Percentiles rank a stretch among this genome's conserved stretches.
Evolutionary conservation across 2,113 vertebrate genomes (phyloP).

Genomic region (Muntiacus muntjak): DNA sequence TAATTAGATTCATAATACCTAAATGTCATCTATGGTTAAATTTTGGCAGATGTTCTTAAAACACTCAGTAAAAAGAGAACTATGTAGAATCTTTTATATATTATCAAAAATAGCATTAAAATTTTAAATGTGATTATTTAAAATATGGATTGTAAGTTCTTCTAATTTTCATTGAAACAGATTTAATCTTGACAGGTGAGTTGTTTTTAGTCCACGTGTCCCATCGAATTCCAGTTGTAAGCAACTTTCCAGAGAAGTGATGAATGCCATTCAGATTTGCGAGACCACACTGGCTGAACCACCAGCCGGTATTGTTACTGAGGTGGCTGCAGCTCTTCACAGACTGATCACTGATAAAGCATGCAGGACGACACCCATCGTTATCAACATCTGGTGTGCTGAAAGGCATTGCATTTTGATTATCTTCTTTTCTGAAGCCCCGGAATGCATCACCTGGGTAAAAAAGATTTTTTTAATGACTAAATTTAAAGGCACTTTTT

Average conservation of each 20-base stretch:
- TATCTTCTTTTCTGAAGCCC: conserved; percentile 88
- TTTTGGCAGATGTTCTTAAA: neutral
- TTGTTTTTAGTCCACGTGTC: conserved; percentile 88
- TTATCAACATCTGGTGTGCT: conserved; percentile 92
- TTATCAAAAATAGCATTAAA: conserved; percentile 33
- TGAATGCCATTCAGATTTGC: conserved; percentile 91
- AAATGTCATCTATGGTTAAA: neutral
- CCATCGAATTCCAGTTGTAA: conserved; percentile 85
- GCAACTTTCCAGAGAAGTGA: conserved; percentile 78
- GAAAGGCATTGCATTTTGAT: conserved; percentile 91
- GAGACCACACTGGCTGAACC: conserved; percentile 91
- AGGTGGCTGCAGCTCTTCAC: conserved; percentile 89
- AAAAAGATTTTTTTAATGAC: conserved; percentile 35
- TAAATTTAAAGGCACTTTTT: neutral
- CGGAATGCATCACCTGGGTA: conserved; percentile 89
- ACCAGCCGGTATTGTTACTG: conserved; percentile 89
- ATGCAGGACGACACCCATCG: conserved; percentile 87
- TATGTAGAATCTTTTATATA: neutral
- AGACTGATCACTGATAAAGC: conserved; percentile 79
- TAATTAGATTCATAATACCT: conserved; percentile 15
- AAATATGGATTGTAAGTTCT: conserved; percentile 82
- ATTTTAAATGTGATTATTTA: conserved; percentile 64
- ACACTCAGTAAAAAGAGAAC: neutral
- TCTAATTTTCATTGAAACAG: conserved; percentile 92
- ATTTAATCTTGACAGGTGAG: conserved; percentile 86